Evolutionary conservation across 2,797 vertebrate species (phyloP).

Genomic region (Euphonia xanthogaster): DNA sequence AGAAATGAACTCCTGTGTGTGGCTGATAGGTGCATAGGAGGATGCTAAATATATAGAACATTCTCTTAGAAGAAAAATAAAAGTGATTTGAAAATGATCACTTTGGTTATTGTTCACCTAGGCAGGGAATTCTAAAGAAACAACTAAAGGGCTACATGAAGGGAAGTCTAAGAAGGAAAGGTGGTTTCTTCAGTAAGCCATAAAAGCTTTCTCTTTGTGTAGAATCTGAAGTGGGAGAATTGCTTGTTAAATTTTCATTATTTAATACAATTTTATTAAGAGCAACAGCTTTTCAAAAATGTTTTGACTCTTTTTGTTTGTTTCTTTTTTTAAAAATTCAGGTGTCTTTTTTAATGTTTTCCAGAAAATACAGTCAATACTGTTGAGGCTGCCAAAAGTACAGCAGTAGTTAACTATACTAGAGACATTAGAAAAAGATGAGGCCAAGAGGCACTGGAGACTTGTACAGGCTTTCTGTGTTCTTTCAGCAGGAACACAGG

Average conservation of each 20-base stretch:
- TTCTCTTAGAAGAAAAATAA: conserved; percentile 30
- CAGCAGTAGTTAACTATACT: background rate
- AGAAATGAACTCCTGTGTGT: conserved; percentile 40
- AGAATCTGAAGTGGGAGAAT: conserved; percentile 35
- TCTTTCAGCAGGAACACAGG: background rate
- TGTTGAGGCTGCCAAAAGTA: background rate
- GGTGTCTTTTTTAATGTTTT: background rate
- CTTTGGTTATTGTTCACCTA: conserved; percentile 13
- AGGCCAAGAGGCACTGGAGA: background rate
- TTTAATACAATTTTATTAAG: background rate
- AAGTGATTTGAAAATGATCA: conserved; percentile 32
- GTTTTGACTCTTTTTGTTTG: background rate
- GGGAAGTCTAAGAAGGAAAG: conserved; percentile 2
- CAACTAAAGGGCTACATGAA: background rate
- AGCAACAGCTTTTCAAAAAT: conserved; percentile 33
- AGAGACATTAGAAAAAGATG: background rate
- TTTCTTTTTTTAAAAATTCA: background rate
- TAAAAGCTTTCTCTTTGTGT: background rate
- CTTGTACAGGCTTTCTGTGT: background rate
- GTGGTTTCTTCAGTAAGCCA: conserved; percentile 5
- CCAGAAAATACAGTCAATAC: background rate
- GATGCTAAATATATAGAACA: conserved; percentile 51
- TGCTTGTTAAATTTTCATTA: conserved; percentile 15
- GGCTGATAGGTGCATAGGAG: conserved; percentile 56
- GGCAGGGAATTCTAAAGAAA: background rate